phyloP scores from a whole-genome alignment of 1,140 invertebrate species.

The Acromyrmex heyeri region DNA sequence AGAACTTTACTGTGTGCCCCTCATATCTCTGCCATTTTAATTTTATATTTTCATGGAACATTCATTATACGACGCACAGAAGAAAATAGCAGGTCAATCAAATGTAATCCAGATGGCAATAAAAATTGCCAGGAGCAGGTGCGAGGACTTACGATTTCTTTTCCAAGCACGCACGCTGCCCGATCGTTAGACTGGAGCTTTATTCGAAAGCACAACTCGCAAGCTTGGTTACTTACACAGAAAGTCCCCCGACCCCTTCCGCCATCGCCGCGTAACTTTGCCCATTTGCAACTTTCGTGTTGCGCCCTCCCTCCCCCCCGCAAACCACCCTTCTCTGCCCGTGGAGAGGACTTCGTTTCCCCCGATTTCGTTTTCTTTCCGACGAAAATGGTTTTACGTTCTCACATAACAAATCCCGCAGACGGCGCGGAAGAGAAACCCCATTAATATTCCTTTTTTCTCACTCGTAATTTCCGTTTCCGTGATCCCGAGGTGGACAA shows the following conservation, averaged over 20 bases:
- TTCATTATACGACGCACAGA: not conserved
- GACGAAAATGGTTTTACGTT: slow-evolving; percentile 52
- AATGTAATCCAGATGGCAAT: slow-evolving; percentile 42
- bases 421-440: not conserved
- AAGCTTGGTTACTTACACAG: slow-evolving; percentile 65
- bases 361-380: slow-evolving; percentile 51
- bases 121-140: slow-evolving; percentile 50
- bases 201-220: slow-evolving; percentile 58
- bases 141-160: slow-evolving; percentile 48
- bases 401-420: slow-evolving; percentile 52
- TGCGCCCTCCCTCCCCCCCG: not conserved
- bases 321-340: not conserved
- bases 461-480: slow-evolving; percentile 15
- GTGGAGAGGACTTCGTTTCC: slow-evolving; percentile 39
- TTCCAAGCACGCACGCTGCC: slow-evolving; percentile 56
- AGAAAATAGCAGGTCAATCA: slow-evolving; percentile 20
- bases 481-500: slow-evolving; percentile 23
- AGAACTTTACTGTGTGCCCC: not conserved
- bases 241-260: slow-evolving; percentile 45
- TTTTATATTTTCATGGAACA: not conserved
- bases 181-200: slow-evolving; percentile 62
- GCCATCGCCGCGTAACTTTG: slow-evolving; percentile 69
- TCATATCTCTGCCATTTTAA: not conserved
- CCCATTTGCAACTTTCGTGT: slow-evolving; percentile 70
- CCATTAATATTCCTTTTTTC: slow-evolving; percentile 48